A percentile compares a stretch with the other conserved stretches of the same genome.
Evolutionary conservation across 1,140 invertebrate species (phyloP).

Genomic region (Stenopsyche tienmushanensis): DNA sequence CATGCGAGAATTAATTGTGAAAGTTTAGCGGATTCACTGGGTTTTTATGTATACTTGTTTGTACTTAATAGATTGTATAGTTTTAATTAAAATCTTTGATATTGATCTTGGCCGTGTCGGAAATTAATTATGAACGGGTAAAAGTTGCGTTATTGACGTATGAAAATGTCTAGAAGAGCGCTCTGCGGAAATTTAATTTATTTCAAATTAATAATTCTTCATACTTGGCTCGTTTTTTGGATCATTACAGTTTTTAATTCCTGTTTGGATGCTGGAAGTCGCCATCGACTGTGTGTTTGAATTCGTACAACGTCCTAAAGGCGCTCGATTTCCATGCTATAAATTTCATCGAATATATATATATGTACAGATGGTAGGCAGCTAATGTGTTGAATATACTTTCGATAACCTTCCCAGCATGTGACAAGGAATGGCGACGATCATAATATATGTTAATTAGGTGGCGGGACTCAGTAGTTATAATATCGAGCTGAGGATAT

Average conservation of each 20-base stretch:
- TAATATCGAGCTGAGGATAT: constrained; percentile 22
- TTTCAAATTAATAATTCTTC: constrained; percentile 35
- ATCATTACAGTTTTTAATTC: neutral
- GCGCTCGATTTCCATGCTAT: no score
- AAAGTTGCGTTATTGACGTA: constrained; percentile 40
- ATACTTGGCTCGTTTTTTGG: neutral
- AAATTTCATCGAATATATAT: no score
- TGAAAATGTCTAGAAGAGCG: constrained; percentile 29
- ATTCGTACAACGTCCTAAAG: no score
- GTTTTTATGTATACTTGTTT: constrained; percentile 42
- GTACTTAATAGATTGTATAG: constrained; percentile 42
- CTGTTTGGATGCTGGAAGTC: no score
- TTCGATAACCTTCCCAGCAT: no score
- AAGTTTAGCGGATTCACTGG: constrained; percentile 41
- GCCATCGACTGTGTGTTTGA: no score
- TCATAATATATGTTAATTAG: constrained; percentile 25
- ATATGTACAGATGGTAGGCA: no score
- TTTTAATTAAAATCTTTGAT: constrained; percentile 43
- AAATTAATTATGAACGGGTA: constrained; percentile 42
- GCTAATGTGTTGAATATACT: no score
- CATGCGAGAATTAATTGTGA: constrained; percentile 42
- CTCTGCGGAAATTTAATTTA: constrained; percentile 33
- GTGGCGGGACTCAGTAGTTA: constrained; percentile 26
- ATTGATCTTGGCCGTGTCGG: constrained; percentile 42
- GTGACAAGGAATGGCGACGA: neutral